Base-by-base conservation (phyloP, 2,797 vertebrate genomes). In the Tadarida brasiliensis region DNA sequence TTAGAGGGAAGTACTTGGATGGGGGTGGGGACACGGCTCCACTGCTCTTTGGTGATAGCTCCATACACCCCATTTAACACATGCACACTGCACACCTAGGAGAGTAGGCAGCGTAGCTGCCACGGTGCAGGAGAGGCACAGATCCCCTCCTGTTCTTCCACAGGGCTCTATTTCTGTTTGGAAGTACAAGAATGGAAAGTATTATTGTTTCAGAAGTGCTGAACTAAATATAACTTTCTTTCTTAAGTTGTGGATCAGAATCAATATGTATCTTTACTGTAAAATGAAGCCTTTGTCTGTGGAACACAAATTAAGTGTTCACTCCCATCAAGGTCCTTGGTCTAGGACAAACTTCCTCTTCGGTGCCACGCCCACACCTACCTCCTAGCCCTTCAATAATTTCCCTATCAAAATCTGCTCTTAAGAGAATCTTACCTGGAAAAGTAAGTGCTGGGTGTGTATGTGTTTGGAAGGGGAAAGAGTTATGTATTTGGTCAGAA, bases 131-230 rank as follows among this genome's bases (percentile, higher is more conserved):
- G 35, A 61, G 17, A 26, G 1, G 14, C 8, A 17, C 30, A 49
- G 5, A 10, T 0, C 11, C 51, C 86, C 70, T 57, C 24, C 15
- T 20, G 11, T 16, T 24, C 39, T n/a, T 76, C 35, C 47, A 10
- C 1, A 16, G 0, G 17, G 10, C 10, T 91, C 54, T 39, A 74
- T n/a, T 65, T 94, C 56, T 77, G 57, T 47, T 73, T 68, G 17
- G 16, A 84, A 95, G 54, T 10, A 65, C 33, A 91, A 68, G 77
- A 94, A 87, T 16, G 7, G 86, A 82, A 96, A 93, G 47, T 51
- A 77, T 80, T 87, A 63, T 73, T 90, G 54, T 71, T 94, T 91
- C 44, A 6, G 30, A 86, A 94, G 96, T 57, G 22, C 54, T 78
- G 68, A 74, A 93, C 68, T 65, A 90, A 80, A 54, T 12, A 78